Evolutionary conservation across 1,140 invertebrate genomes (phyloP), one percentile per base, ranked within the genome.

Genomic region (Drosophila sturtevanti): DNA sequence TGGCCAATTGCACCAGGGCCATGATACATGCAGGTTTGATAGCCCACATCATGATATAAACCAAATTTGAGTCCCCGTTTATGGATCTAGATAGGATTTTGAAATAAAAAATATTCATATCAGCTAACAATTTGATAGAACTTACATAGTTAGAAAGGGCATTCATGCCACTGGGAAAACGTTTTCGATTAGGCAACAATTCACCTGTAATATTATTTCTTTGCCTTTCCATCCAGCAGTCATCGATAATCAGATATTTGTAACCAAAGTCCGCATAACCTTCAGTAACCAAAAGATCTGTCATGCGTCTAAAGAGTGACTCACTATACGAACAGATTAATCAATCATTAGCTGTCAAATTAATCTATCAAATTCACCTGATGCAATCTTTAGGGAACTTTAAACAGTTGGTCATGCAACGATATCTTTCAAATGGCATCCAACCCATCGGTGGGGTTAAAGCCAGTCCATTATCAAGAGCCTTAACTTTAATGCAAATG

Each of bases 31-130:
- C 98, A 99, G 0, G 98, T 99, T 81, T 96, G 95, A 77, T 96
- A 97, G 1, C 98, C 98, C 92, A 96, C 98, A 92, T 99, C 98
- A 92, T 98, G 97, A 91, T 99, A 99, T 64, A 99, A 98, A 18
- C 98, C 98, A 90, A 99, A 97, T 92, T 98, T 99, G 1, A 99
- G 93, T 38, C 97, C 97, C 92, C 96, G 96, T 3, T 94, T 94
- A 93, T 99, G 98, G 78, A 99, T 94, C 98, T 99, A 92, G 0
- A n/a, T n/a, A 10, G 3, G 5, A 21, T 1, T 6, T 1, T 31
- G 27, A 34, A 18, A 41, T 4, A 0, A 18, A 10, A 34, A 22
- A 27, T 7, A 34, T 24, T 16, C 54, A 10, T 9, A 6, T 2
- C 34, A 24, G 6, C 12, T 35, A 1, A 12, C 9, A 18, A 0